A percentile compares a stretch with the other conserved stretches of the same genome.
phyloP scores from a whole-genome alignment of 2,888 invertebrate species.

The Drosophila pegasa region DNA sequence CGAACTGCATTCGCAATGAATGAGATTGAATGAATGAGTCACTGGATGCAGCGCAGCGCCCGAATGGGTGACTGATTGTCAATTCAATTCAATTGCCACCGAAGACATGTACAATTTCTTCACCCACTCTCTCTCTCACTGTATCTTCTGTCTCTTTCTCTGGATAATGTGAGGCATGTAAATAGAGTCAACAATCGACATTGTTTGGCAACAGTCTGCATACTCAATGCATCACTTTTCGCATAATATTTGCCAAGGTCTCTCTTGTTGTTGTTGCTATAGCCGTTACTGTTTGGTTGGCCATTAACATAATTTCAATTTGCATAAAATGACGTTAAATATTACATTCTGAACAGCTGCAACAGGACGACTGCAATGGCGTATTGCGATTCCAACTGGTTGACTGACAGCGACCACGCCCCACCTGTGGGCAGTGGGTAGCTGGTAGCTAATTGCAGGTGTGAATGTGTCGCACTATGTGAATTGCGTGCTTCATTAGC shows the following conservation, averaged over 20 bases:
- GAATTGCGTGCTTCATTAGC: constrained; percentile 62
- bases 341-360: constrained; percentile 68
- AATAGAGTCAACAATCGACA: constrained; percentile 36
- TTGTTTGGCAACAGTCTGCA: constrained; percentile 57
- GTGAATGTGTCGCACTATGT: constrained; percentile 63
- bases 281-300: constrained; percentile 36
- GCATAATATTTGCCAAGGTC: constrained; percentile 50
- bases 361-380: constrained; percentile 26
- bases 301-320: constrained; percentile 80
- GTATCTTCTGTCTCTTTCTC: neutral
- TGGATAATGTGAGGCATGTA: neutral
- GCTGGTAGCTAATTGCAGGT: constrained; percentile 70
- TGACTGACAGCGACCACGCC: constrained; percentile 49
- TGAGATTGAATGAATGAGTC: constrained; percentile 33
- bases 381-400: constrained; percentile 22
- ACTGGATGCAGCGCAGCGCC: constrained; percentile 5
- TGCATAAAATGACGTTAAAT: constrained; percentile 78
- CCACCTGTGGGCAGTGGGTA: neutral
- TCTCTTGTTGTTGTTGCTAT: constrained; percentile 8
- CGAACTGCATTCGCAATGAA: constrained; percentile 54
- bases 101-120: constrained; percentile 34
- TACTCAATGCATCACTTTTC: constrained; percentile 44
- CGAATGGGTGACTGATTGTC: constrained; percentile 21
- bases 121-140: neutral
- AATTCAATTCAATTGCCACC: constrained; percentile 38